Conservation (phyloP, 2,797 vertebrate genomes). For the Glossophaga mutica region DNA sequence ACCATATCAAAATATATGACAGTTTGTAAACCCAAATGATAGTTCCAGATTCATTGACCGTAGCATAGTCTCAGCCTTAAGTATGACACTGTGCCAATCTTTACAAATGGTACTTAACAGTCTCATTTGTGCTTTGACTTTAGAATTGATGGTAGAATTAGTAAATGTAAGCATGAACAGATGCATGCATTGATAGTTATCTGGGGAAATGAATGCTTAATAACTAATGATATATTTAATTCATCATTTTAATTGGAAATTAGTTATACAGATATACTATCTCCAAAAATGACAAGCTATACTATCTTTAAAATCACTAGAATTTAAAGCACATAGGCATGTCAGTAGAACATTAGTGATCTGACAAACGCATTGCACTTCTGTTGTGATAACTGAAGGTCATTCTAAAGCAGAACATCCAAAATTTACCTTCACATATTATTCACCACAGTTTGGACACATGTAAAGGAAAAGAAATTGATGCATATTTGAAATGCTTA, state of each 20-base stretch:
- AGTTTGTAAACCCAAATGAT: background rate
- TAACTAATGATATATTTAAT: background rate
- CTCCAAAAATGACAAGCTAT: background rate
- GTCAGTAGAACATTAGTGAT: background rate
- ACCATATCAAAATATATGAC: background rate
- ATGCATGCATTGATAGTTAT: background rate
- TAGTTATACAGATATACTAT: background rate
- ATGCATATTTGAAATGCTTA: background rate
- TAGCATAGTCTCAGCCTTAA: background rate
- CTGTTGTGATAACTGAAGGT: background rate
- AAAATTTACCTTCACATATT: background rate
- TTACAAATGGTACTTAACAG: background rate
- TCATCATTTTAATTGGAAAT: conserved; percentile 53
- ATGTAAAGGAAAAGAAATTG: background rate
- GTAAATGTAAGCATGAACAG: background rate
- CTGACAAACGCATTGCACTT: background rate
- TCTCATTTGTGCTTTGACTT: conserved; percentile 37
- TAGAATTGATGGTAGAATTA: conserved; percentile 42
- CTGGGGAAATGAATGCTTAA: background rate
- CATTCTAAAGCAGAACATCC: background rate
- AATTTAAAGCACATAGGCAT: background rate
- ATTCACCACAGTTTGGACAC: background rate
- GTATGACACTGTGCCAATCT: background rate
- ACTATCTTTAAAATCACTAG: background rate
- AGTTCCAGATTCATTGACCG: background rate